phyloP scores from a whole-genome alignment of 2,113 vertebrate species.

The Salvelinus namaycush region DNA sequence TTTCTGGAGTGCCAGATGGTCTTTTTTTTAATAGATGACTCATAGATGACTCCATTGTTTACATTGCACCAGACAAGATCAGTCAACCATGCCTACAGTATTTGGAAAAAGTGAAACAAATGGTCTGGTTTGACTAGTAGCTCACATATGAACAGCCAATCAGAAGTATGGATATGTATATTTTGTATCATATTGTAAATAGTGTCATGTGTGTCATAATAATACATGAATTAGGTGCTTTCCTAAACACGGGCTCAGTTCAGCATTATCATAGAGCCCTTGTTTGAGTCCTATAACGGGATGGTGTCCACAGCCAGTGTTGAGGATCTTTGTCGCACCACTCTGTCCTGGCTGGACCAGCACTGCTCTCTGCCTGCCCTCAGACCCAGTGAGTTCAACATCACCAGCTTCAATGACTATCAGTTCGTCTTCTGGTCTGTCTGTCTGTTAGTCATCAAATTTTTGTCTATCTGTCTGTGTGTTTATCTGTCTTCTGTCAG shows the following conservation, averaged over 20 bases:
- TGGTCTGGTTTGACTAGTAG: too few relatives aligned
- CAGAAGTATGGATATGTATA: background rate
- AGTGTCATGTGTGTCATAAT: background rate
- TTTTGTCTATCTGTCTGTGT: background rate
- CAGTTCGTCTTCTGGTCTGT: background rate
- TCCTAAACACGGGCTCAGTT: slow-evolving; percentile 86
- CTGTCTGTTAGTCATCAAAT: background rate
- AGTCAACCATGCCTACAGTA: too few relatives aligned
- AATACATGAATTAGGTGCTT: background rate
- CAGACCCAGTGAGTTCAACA: slow-evolving; percentile 83
- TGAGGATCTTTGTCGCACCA: slow-evolving; percentile 87
- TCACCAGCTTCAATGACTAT: background rate
- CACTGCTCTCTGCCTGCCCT: slow-evolving; percentile 90
- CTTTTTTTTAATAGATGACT: too few relatives aligned
- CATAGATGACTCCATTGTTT: too few relatives aligned
- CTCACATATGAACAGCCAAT: background rate
- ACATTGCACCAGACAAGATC: too few relatives aligned
- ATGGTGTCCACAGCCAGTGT: slow-evolving; percentile 93
- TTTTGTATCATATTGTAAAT: background rate
- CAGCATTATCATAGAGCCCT: slow-evolving; percentile 91
- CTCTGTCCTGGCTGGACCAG: slow-evolving; percentile 92
- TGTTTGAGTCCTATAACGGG: slow-evolving; percentile 94
- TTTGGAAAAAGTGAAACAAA: too few relatives aligned
- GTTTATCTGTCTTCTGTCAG: background rate
- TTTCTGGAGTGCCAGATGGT: too few relatives aligned